Evolutionary conservation across 2,797 vertebrate genomes (phyloP), one percentile per base, ranked within the genome.

Genomic region (Thamnophis elegans): DNA sequence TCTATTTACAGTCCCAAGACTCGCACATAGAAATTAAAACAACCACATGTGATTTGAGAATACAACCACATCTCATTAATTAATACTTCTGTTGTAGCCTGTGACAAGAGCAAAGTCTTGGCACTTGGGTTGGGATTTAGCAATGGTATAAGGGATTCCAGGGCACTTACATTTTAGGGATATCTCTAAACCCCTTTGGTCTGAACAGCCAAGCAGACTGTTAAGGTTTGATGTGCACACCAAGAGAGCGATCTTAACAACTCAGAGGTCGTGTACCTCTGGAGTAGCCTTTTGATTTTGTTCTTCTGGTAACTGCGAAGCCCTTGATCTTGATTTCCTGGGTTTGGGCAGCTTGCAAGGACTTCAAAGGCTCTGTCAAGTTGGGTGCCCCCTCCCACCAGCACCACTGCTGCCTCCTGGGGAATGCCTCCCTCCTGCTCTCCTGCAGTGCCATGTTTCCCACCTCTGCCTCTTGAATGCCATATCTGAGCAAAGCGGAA

Each of bases 391-490:
- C 73, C 36, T 42, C 36, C 32, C 32, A 42, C 20, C 73, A 82
- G 36, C 36, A 1, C 36, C 36, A 25, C 9, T 25, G 20, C 73
- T 47, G 36, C 73, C 73, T 82, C 20, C 73, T 82, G 36, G 73
- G 36, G 73, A 47, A 47, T 42, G n/a, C n/a, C 22, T 36, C 54
- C 25, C 54, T 58, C 78, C 88, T 13, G 42, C 13, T 93, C 93
- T n/a, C n/a, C n/a, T 78, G 14, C 59, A 4, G 87, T 1, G 51
- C 16, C 20, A n/a, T 3, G n/a, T 93, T 47, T 89, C 91, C 65
- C 89, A 85, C 89, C 85, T 92, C 85, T 56, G 68, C 65, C 4
- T 51, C 85, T 93, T 8, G 94, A 91, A 56, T 90, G 86, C 36
- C 87, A 13, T 54, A 51, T 62, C 28, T n/a, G 55, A 92, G 92